phyloP scores from a whole-genome alignment of 1,140 invertebrate species.

The Drosophila pachea region DNA sequence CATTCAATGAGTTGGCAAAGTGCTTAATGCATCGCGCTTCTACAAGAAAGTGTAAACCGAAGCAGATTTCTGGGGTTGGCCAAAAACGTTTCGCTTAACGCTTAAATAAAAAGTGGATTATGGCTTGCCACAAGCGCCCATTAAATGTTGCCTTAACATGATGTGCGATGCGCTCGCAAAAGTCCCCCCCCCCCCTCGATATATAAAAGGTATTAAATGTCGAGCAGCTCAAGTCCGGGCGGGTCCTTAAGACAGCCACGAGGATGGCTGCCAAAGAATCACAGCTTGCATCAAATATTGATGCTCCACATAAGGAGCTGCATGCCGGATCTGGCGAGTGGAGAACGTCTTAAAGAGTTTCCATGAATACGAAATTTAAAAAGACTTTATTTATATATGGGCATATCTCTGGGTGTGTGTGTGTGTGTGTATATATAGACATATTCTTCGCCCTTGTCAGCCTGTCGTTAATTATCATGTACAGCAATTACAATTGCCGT shows the following conservation, averaged over 20 bases:
- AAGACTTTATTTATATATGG: too few relatives aligned
- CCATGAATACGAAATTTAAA: too few relatives aligned
- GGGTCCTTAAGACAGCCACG: not conserved
- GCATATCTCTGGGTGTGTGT: too few relatives aligned
- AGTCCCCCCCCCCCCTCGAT: not conserved
- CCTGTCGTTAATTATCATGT: too few relatives aligned
- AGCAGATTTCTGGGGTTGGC: constrained; percentile 19
- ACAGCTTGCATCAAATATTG: not conserved
- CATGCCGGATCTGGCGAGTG: too few relatives aligned
- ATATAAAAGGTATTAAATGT: not conserved
- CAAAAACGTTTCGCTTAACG: constrained; percentile 7
- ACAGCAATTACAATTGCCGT: too few relatives aligned
- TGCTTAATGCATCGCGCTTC: constrained; percentile 18
- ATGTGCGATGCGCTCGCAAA: not conserved
- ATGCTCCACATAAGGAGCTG: not conserved
- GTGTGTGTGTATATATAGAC: too few relatives aligned
- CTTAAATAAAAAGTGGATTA: constrained; percentile 27
- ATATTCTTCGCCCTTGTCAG: too few relatives aligned
- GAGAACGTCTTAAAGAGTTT: too few relatives aligned
- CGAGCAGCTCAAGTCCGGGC: not conserved
- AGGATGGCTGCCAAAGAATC: not conserved
- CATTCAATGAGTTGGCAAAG: constrained; percentile 45
- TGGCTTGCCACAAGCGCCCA: constrained; percentile 14
- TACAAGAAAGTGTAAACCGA: constrained; percentile 15
- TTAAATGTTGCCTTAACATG: constrained; percentile 11